phyloP scores from a whole-genome alignment of 2,113 vertebrate species.

The Numida meleagris region DNA sequence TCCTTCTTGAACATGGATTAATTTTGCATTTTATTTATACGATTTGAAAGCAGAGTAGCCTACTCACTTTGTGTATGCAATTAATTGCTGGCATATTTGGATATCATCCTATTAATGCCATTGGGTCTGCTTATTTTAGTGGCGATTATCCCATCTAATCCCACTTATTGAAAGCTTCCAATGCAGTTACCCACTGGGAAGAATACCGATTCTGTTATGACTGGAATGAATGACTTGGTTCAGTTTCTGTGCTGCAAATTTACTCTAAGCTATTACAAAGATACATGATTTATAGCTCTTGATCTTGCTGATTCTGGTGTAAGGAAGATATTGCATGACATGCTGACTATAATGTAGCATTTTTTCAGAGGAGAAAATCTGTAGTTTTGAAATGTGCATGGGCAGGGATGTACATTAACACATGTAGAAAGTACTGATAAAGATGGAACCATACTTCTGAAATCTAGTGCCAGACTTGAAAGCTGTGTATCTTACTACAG shows the following conservation, averaged over 20 bases:
- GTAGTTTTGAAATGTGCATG: background rate
- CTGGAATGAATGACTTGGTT: background rate
- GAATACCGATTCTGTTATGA: conserved; percentile 23
- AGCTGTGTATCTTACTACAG: background rate
- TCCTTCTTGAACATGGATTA: background rate
- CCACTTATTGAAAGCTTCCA: conserved; percentile 48
- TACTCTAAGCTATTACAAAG: background rate
- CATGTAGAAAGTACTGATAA: background rate
- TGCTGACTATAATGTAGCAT: background rate
- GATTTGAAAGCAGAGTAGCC: background rate
- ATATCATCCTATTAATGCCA: conserved; percentile 40
- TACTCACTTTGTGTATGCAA: background rate
- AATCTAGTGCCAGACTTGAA: background rate
- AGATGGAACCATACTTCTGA: background rate
- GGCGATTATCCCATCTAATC: conserved; percentile 64
- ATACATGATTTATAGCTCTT: background rate
- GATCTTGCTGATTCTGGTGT: background rate
- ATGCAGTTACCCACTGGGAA: conserved; percentile 33
- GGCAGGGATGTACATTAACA: accelerated
- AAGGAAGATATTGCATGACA: background rate
- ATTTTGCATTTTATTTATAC: background rate
- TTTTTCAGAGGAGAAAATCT: background rate
- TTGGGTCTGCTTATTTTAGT: conserved; percentile 29
- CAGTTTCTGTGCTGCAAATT: background rate
- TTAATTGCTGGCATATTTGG: conserved; percentile 41